Percentiles rank a stretch among this genome's conserved stretches.
Conservation (phyloP, 2,797 vertebrate genomes). For the Neosilurus hyrtlii region DNA sequence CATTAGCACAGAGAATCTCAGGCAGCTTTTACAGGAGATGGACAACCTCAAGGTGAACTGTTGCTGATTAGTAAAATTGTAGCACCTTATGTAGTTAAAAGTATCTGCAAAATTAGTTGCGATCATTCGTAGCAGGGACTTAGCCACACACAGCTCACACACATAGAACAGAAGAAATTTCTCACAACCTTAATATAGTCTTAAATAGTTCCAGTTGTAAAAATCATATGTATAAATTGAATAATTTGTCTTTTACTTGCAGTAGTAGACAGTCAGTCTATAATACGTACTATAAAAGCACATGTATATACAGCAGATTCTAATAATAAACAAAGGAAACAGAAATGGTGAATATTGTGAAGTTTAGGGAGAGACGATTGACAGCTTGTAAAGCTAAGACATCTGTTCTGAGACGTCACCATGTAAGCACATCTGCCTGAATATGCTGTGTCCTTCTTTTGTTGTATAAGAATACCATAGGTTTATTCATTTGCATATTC, state of each 20-base stretch:
- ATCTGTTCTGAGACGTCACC: not conserved
- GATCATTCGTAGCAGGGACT: too few relatives aligned
- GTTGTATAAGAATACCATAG: not conserved
- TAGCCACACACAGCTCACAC: not conserved
- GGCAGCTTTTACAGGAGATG: conserved; percentile 74
- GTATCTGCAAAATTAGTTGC: too few relatives aligned
- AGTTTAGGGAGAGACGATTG: not conserved
- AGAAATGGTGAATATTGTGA: not conserved
- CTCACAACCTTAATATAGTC: not conserved
- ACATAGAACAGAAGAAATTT: not conserved
- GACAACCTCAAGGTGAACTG: conserved; percentile 82
- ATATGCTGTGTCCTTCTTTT: not conserved
- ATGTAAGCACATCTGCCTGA: not conserved
- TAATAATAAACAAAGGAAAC: not conserved
- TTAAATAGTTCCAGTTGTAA: not conserved
- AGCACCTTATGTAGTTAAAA: not conserved
- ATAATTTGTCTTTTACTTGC: not conserved
- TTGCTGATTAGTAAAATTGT: not conserved
- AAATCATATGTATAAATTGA: not conserved
- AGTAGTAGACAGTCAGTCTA: not conserved
- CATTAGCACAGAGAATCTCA: conserved; percentile 62
- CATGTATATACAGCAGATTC: not conserved
- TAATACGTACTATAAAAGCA: not conserved
- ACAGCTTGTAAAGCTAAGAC: not conserved
- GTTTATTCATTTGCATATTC: not conserved